A percentile compares a stretch with the other conserved stretches of the same genome.
Evolutionary conservation across 2,113 vertebrate genomes (phyloP).

Genomic region (Caranx melampygus): DNA sequence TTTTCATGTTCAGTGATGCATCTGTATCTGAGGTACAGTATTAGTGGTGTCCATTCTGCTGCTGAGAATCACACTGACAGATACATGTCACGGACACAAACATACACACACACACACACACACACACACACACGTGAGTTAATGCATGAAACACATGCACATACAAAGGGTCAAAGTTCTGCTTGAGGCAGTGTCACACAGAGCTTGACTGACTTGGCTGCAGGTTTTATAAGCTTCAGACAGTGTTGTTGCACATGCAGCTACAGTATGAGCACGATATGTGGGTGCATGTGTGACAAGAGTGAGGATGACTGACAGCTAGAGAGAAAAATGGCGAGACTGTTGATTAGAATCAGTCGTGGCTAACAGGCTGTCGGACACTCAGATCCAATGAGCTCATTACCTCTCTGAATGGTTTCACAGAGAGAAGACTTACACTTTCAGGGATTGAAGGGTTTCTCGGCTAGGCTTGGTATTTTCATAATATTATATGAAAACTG

Average conservation of each 20-base stretch:
- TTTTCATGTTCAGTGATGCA: conserved; percentile 6
- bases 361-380: conserved; percentile 2
- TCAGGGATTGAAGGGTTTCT: conserved; percentile 12
- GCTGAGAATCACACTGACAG: conserved; percentile 19
- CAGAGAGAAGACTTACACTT: conserved; percentile 16
- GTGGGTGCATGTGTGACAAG: conserved; percentile 4
- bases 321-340: background rate
- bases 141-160: background rate
- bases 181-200: background rate
- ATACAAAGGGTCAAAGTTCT: background rate
- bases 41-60: conserved; percentile 18
- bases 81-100: conserved; percentile 46
- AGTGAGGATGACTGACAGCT: conserved; percentile 23
- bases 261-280: background rate
- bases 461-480: conserved; percentile 23
- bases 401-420: conserved; percentile 19
- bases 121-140: background rate
- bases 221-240: background rate
- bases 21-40: conserved; percentile 1
- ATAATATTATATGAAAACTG: conserved; percentile 32
- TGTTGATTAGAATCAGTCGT: conserved; percentile 22
- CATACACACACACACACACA: background rate
- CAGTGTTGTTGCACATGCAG: background rate
- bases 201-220: background rate
- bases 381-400: conserved; percentile 31